Percentiles rank a stretch among this genome's conserved stretches.
phyloP scores from a whole-genome alignment of 2,888 invertebrate genomes.

The Ypsolopha sequella region DNA sequence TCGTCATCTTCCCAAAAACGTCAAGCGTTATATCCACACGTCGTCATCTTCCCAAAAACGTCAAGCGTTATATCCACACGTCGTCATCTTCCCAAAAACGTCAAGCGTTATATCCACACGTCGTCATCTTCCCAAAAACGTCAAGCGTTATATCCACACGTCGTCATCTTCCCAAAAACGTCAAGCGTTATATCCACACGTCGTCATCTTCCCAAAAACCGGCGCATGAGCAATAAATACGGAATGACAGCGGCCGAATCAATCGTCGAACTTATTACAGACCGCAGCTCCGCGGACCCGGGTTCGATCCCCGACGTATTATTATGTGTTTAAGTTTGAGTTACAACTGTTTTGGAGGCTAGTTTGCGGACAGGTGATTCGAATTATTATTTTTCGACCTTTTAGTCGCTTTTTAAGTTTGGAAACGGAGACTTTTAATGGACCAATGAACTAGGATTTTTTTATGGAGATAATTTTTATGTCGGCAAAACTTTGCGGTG shows the following conservation, averaged over 20 bases:
- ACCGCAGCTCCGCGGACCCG: constrained; percentile 14
- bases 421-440: background rate
- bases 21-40: no score
- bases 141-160: no score
- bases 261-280: constrained; percentile 49
- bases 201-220: constrained; percentile 14
- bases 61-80: no score
- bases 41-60: no score
- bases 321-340: constrained; percentile 36
- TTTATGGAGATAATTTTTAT: no score
- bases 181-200: constrained; percentile 20
- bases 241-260: constrained; percentile 55
- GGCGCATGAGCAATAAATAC: constrained; percentile 37
- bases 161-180: no score
- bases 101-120: no score
- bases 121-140: no score
- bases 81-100: no score
- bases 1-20: no score
- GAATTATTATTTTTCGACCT: background rate
- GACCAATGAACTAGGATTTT: no score
- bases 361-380: background rate
- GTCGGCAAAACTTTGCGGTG: no score
- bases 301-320: constrained; percentile 28
- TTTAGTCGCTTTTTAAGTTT: background rate
- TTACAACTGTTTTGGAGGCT: constrained; percentile 1